Evolutionary conservation across 2,888 invertebrate genomes (phyloP).

Genomic region (Thecophora atra): DNA sequence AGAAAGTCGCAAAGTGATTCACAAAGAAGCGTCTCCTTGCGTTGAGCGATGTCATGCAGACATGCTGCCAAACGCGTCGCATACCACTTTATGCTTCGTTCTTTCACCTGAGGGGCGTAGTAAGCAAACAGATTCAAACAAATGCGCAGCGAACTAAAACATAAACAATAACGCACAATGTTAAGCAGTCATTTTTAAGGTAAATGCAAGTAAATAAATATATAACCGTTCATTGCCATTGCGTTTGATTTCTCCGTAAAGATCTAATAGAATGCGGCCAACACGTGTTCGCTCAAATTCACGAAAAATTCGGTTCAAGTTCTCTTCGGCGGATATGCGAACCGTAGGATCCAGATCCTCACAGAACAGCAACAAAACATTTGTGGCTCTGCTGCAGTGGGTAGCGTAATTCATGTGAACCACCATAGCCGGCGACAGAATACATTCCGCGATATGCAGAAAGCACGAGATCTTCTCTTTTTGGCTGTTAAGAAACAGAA

Average conservation of each 20-base stretch:
- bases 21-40: constrained; percentile 70
- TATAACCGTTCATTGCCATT: constrained; percentile 71
- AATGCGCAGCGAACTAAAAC: constrained; percentile 74
- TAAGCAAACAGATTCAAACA: constrained; percentile 81
- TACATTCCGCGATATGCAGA: constrained; percentile 76
- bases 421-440: constrained; percentile 66
- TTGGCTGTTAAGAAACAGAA: no score
- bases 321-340: constrained; percentile 83
- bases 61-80: constrained; percentile 79
- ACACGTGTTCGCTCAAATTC: constrained; percentile 75
- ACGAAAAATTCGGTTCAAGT: constrained; percentile 80
- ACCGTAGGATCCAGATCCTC: constrained; percentile 83
- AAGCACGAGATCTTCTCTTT: constrained; percentile 81
- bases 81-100: constrained; percentile 81
- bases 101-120: constrained; percentile 78
- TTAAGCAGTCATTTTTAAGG: not conserved
- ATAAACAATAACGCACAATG: not conserved
- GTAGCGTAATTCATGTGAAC: constrained; percentile 72
- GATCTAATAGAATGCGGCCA: constrained; percentile 79
- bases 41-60: constrained; percentile 74
- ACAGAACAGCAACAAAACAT: constrained; percentile 75
- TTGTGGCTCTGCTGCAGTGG: constrained; percentile 76
- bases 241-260: constrained; percentile 84
- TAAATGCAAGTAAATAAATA: not conserved
- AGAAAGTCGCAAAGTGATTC: constrained; percentile 64